Conservation (phyloP, 2,113 vertebrate species). For the Peromyscus californicus region DNA sequence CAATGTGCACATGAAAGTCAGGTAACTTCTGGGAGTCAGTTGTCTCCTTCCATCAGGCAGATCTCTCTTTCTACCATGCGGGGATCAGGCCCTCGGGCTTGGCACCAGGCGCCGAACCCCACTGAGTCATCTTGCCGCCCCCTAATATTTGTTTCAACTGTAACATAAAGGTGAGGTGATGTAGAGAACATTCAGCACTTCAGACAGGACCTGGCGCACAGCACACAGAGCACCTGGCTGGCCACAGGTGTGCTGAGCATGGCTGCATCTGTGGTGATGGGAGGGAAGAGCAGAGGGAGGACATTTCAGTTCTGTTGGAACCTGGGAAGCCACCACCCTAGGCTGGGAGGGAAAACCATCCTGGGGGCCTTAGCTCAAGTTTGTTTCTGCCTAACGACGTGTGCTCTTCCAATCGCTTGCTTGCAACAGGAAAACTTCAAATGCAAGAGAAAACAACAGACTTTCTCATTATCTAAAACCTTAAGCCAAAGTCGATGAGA, state of each 20-base stretch:
- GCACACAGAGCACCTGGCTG: fast-evolving
- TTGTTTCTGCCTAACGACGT: background rate
- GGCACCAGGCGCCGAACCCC: too few species aligned
- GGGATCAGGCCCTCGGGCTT: background rate
- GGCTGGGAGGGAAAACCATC: background rate
- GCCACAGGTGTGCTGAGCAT: background rate
- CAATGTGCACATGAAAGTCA: too few species aligned
- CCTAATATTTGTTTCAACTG: too few species aligned
- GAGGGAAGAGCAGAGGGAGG: fast-evolving
- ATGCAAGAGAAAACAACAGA: background rate
- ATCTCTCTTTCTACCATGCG: background rate
- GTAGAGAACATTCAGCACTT: background rate
- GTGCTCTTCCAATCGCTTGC: background rate
- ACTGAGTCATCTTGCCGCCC: background rate
- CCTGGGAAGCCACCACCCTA: background rate
- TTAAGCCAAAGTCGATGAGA: constrained; percentile 19
- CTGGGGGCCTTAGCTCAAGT: background rate
- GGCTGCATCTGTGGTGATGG: fast-evolving
- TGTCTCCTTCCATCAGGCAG: background rate
- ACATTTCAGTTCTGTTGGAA: background rate
- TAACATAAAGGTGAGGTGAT: background rate
- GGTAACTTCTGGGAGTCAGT: background rate
- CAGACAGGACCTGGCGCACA: background rate
- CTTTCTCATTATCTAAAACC: background rate
- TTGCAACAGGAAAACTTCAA: background rate